Evolutionary conservation across 2,797 vertebrate species (phyloP).

Genomic region (Lacerta viridis): DNA sequence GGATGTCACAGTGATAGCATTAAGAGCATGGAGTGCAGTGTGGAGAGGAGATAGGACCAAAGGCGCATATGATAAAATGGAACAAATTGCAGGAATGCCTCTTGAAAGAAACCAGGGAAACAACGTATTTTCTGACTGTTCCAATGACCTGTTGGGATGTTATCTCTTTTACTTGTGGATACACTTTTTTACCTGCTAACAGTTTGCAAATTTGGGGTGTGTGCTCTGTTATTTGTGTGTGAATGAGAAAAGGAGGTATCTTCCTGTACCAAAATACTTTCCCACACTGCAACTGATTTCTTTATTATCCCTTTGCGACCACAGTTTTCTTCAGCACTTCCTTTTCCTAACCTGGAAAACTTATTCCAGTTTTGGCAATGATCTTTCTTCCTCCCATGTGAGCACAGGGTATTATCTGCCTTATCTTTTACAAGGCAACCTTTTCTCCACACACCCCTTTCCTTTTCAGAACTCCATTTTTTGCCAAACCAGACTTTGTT

Average conservation of each 20-base stretch:
- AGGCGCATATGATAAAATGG: not conserved
- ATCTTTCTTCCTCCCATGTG: slow-evolving; percentile 59
- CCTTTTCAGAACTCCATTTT: slow-evolving; percentile 20
- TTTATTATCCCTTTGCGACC: slow-evolving; percentile 56
- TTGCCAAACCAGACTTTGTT: not conserved
- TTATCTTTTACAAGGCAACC: slow-evolving; percentile 5
- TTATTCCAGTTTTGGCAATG: slow-evolving; percentile 71
- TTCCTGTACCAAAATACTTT: not conserved
- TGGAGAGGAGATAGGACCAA: not conserved
- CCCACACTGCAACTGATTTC: slow-evolving; percentile 41
- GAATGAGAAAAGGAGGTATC: slow-evolving; percentile 16
- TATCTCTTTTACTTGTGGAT: not conserved
- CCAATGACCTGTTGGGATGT: not conserved
- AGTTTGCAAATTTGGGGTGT: slow-evolving; percentile 35
- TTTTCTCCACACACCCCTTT: not conserved
- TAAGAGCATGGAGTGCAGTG: not conserved
- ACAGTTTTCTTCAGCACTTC: slow-evolving; percentile 67
- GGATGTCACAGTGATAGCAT: not conserved
- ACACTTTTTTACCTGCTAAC: slow-evolving; percentile 37
- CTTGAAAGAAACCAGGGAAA: not conserved
- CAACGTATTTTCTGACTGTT: not conserved
- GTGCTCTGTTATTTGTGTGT: slow-evolving; percentile 26
- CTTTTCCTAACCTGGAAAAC: slow-evolving; percentile 75
- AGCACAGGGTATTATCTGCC: slow-evolving; percentile 38
- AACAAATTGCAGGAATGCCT: not conserved